Percentiles rank a stretch among this genome's conserved stretches.
These are phyloP conservation scores for Zalophus californianus DNA, from an alignment of 2,797 vertebrate species.

Conservation along the genomic window DNA sequence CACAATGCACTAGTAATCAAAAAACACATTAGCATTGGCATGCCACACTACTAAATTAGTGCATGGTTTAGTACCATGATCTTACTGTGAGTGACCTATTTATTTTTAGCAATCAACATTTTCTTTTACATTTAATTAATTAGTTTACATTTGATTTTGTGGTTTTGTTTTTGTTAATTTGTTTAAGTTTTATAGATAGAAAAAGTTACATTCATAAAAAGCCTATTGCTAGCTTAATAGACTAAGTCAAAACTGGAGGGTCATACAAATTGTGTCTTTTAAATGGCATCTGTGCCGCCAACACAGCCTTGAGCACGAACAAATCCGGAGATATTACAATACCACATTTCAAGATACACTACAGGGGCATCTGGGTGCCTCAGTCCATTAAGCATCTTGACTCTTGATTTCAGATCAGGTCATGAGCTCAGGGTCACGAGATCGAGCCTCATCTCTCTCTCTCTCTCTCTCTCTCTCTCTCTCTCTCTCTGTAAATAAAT, in stretches of 20 bases:
- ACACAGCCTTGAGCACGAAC: not conserved
- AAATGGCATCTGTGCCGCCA: not conserved
- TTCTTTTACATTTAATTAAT: conserved; percentile 52
- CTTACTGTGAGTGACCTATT: not conserved
- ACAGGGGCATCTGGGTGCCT: not conserved
- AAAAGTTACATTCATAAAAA: conserved; percentile 41
- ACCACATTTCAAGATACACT: not conserved
- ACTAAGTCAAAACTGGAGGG: not conserved
- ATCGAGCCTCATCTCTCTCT: not conserved
- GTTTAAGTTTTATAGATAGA: not conserved
- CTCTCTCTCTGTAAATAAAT: not conserved
- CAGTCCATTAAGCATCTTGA: not conserved
- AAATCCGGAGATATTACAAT: not conserved
- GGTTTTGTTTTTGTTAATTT: conserved; percentile 29
- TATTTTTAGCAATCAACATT: conserved; percentile 14
- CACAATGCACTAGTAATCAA: not conserved
- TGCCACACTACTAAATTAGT: not conserved
- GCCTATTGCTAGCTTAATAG: conserved; percentile 8
- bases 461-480: not conserved
- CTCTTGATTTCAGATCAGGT: not conserved
- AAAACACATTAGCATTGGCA: not conserved
- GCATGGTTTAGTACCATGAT: not conserved
- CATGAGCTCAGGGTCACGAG: not conserved
- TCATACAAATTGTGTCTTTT: not conserved
- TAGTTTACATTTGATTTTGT: not conserved